phyloP scores from a whole-genome alignment of 1,140 invertebrate genomes.

The Aphis gossypii region DNA sequence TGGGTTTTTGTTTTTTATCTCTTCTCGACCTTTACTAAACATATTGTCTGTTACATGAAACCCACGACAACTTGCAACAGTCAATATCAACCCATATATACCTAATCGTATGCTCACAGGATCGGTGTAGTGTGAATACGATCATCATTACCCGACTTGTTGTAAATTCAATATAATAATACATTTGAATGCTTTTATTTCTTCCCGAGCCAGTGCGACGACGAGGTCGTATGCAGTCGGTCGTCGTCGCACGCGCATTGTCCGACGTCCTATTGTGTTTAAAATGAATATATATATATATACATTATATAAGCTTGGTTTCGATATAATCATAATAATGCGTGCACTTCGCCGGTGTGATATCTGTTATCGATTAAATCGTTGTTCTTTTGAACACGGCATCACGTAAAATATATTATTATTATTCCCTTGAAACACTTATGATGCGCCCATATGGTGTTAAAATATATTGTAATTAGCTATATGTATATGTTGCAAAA shows the following conservation, averaged over 20 bases:
- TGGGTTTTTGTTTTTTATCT: constrained; percentile 6
- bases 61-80: neutral
- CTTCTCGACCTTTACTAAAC: neutral
- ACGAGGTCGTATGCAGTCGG: neutral
- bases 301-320: neutral
- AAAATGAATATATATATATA: neutral
- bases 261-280: neutral
- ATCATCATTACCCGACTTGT: neutral
- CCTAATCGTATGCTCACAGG: neutral
- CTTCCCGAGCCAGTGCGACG: neutral
- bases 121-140: neutral
- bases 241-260: neutral
- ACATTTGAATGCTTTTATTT: neutral
- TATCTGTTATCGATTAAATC: constrained; percentile 20
- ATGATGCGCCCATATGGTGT: neutral
- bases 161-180: neutral
- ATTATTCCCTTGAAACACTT: neutral
- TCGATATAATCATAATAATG: neutral
- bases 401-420: neutral
- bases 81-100: neutral
- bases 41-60: neutral
- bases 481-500: neutral
- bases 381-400: neutral
- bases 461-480: neutral
- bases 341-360: neutral